These are phyloP conservation scores for Rhopalosiphum padi DNA, from an alignment of 1,140 invertebrate genomes.

Conservation along the genomic window DNA sequence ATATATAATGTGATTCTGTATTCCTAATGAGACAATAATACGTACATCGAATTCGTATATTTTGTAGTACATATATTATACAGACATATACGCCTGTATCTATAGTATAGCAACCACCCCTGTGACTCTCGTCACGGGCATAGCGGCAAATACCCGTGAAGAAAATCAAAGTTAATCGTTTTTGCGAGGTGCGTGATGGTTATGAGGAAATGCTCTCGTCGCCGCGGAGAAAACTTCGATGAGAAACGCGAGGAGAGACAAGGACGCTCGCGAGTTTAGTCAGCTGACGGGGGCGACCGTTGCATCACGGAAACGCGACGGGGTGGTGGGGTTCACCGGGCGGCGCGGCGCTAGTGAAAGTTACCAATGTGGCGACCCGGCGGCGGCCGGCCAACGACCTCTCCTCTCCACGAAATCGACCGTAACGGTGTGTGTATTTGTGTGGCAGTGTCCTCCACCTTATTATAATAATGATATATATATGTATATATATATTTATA, in stretches of 20 bases:
- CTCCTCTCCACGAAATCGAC: slow-evolving; percentile 55
- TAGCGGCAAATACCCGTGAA: background rate
- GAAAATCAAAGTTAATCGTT: background rate
- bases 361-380: slow-evolving; percentile 35
- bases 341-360: slow-evolving; percentile 54
- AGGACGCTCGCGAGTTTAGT: slow-evolving; percentile 36
- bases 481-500: background rate
- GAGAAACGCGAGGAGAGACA: background rate
- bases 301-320: slow-evolving; percentile 50
- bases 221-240: background rate
- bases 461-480: background rate
- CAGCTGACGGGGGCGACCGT: slow-evolving; percentile 51
- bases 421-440: slow-evolving; percentile 47
- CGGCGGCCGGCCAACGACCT: slow-evolving; percentile 54
- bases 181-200: background rate
- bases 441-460: slow-evolving; percentile 22
- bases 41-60: no score
- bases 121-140: background rate
- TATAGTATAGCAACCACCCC: no score
- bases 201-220: background rate
- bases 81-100: no score
- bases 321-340: slow-evolving; percentile 7
- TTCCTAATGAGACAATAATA: background rate
- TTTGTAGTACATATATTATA: no score
- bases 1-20: background rate